phyloP scores from a whole-genome alignment of 2,888 invertebrate species.

The Folsomia manolachei region DNA sequence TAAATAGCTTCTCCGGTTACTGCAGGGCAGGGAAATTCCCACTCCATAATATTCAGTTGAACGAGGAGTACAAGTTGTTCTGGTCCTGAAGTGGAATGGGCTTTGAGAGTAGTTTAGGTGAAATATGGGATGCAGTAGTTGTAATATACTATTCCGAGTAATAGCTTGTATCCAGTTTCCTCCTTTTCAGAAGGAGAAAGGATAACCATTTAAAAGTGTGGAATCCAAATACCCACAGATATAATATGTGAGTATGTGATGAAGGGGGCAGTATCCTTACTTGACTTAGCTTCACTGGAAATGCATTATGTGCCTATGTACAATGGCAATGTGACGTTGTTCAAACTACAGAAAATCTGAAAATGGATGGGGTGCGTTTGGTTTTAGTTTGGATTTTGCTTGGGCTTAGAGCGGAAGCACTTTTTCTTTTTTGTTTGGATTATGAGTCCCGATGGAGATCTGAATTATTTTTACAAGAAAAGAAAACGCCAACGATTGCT shows the following conservation, averaged over 20 bases:
- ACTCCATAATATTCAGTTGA: background rate
- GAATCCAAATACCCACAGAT: too few relatives aligned
- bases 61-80: background rate
- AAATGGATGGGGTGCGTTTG: background rate
- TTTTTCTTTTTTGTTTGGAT: constrained; percentile 37
- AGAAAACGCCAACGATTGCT: background rate
- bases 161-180: background rate
- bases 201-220: background rate
- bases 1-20: too few relatives aligned
- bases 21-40: background rate
- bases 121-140: background rate
- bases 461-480: constrained; percentile 45
- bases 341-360: background rate
- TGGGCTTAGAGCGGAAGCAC: background rate
- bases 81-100: background rate
- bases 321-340: background rate
- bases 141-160: background rate
- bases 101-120: background rate
- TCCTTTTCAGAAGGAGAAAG: background rate
- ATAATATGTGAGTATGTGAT: background rate
- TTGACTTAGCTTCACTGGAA: too few relatives aligned
- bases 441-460: constrained; percentile 44
- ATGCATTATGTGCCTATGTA: too few relatives aligned
- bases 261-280: background rate
- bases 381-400: background rate